A percentile compares a stretch with the other conserved stretches of the same genome.
Conservation (phyloP, 2,888 invertebrate genomes). For the Cecidostiba fungosa region DNA sequence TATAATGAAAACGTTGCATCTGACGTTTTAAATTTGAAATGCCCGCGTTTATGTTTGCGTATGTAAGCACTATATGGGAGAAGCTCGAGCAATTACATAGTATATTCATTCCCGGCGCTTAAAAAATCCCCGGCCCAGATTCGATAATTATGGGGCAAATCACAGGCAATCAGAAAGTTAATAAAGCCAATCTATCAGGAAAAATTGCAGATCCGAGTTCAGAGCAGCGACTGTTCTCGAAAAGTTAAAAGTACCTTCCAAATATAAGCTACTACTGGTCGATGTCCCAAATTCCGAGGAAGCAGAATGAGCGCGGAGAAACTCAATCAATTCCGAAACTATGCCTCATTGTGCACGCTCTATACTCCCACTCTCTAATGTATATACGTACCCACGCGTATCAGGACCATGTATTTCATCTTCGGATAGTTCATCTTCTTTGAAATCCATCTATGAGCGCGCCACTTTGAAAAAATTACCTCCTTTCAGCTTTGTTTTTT, state of each 20-base stretch:
- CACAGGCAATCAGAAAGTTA: not conserved
- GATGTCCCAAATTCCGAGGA: slow-evolving; percentile 18
- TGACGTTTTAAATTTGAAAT: slow-evolving; percentile 11
- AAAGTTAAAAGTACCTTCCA: not conserved
- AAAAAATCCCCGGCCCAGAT: not conserved
- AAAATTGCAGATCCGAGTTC: not conserved
- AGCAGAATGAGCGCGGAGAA: slow-evolving; percentile 4
- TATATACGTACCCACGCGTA: slow-evolving; percentile 61
- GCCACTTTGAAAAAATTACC: not conserved
- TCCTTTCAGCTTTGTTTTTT: too few relatives aligned
- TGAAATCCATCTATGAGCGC: slow-evolving; percentile 35
- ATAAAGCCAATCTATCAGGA: not conserved
- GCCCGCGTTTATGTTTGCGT: not conserved
- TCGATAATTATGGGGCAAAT: not conserved
- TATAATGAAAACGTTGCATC: slow-evolving; percentile 18
- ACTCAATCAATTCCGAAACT: slow-evolving; percentile 2
- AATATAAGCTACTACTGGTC: not conserved
- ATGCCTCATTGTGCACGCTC: not conserved
- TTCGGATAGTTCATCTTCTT: slow-evolving; percentile 41
- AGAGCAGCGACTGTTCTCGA: not conserved
- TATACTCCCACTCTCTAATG: not conserved
- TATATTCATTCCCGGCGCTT: not conserved
- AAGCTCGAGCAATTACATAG: not conserved
- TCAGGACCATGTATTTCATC: slow-evolving; percentile 61
- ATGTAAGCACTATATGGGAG: too few relatives aligned